phyloP scores from a whole-genome alignment of 2,797 vertebrate species.

The Sardinella longiceps region DNA sequence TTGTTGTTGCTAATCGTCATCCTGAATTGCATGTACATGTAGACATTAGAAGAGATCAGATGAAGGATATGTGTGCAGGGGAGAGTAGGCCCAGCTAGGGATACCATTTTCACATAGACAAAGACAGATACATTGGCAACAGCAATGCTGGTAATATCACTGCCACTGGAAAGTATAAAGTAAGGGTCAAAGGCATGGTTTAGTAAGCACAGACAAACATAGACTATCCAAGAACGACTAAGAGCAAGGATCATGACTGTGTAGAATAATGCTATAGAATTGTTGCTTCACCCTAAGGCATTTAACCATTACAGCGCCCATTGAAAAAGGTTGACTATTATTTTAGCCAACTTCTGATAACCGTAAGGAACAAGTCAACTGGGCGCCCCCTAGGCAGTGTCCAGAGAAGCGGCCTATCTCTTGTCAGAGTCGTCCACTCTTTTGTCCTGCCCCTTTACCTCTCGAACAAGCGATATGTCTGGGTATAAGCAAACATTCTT shows the following conservation, averaged over 20 bases:
- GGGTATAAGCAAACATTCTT: not conserved
- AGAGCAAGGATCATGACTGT: not conserved
- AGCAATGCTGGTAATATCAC: too few relatives aligned
- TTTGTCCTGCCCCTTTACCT: not conserved
- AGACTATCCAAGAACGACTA: not conserved
- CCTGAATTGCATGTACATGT: not conserved
- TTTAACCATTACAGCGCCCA: not conserved
- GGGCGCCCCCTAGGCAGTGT: constrained; percentile 63
- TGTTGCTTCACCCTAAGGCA: not conserved
- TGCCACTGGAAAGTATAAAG: not conserved
- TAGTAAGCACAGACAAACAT: not conserved
- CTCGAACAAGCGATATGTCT: not conserved
- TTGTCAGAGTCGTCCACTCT: not conserved
- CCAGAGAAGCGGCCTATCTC: constrained; percentile 28
- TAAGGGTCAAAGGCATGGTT: not conserved
- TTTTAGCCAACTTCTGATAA: constrained; percentile 19
- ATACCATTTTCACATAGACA: not conserved
- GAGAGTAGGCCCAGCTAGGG: not conserved
- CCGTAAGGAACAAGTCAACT: constrained; percentile 41
- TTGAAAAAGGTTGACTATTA: not conserved
- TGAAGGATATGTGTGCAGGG: not conserved
- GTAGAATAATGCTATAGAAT: not conserved
- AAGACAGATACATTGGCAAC: too few relatives aligned
- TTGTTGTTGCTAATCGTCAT: not conserved
- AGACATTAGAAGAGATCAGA: not conserved